Percentiles rank a stretch among this genome's conserved stretches.
These are phyloP conservation scores for Pachliopta kotzebuea DNA, from an alignment of 2,888 invertebrate genomes.

Conservation along the genomic window DNA sequence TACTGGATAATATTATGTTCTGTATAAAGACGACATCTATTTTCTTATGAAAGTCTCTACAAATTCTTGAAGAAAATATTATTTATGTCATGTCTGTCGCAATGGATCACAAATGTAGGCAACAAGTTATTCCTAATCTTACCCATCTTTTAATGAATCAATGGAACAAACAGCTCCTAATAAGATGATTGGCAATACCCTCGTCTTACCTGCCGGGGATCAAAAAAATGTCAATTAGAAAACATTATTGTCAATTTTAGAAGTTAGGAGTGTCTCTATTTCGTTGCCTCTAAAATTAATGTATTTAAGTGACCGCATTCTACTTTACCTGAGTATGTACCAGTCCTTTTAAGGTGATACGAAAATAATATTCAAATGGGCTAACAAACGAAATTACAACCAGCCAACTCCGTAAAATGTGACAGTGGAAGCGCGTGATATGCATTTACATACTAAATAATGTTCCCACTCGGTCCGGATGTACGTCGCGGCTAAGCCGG, in stretches of 20 bases:
- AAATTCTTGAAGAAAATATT: too few relatives aligned
- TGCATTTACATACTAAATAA: constrained; percentile 15
- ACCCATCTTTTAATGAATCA: not conserved
- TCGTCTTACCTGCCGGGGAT: not conserved
- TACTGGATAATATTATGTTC: too few relatives aligned
- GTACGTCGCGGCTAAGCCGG: too few relatives aligned
- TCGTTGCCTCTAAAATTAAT: too few relatives aligned
- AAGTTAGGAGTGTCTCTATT: too few relatives aligned
- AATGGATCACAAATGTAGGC: not conserved
- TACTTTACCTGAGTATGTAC: too few relatives aligned
- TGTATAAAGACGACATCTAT: too few relatives aligned
- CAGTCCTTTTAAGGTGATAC: not conserved
- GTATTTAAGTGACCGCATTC: too few relatives aligned
- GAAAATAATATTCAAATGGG: not conserved
- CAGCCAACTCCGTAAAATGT: constrained; percentile 8
- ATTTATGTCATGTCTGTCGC: too few relatives aligned
- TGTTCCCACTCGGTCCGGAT: not conserved
- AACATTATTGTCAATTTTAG: too few relatives aligned
- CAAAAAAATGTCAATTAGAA: too few relatives aligned
- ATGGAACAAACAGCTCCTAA: not conserved
- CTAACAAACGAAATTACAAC: not conserved
- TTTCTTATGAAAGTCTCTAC: too few relatives aligned
- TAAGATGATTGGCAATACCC: not conserved
- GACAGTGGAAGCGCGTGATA: constrained; percentile 5
- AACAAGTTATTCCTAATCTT: not conserved